Base-by-base conservation (phyloP, 2,888 invertebrate genomes). In the Xylophagus ater region DNA sequence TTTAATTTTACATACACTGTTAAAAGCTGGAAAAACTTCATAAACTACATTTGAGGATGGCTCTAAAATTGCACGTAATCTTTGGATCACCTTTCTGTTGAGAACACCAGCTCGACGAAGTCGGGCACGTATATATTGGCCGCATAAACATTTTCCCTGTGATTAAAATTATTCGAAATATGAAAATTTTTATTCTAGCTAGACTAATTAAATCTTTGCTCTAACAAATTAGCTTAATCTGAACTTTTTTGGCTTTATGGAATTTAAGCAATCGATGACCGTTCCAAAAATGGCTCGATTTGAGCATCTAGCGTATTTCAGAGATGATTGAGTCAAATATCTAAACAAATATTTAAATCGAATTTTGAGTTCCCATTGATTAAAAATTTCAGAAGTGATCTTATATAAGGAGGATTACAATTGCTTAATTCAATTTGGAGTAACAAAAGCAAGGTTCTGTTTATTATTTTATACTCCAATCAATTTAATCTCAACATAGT, bases 71-170 rank as follows among this genome's bases (percentile, higher is more conserved):
- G 74, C 74, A 40, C 76, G 65, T 52, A 79, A 66, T 46, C 79
- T 66, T 50, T 75, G 76, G 20, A 74, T 76, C 46, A 84, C 73
- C 66, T 84, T 86, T 49, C 81, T 77, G 48, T 76, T 76, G 52
- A 81, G 78, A 32, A 80, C 69, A 2, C 81, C 78, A 2, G 82
- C 80, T 34, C 86, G 72, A 47, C 83, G 75, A 48, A 85, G 67
- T 39, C 81, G 74, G 23, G 74, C 75, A 46, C 81, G 73, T 34
- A 88, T 80, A 56, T 83, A 87, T 52, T 84, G 80, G 4, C 79
- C 72, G 55, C 85, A 85, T 4, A 88, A 66, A 17, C 79, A 77
- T 42, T 79, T 76, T 36, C 83, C 83, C 73, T 64, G 46, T 13
- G 32, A 43, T 23, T 26, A 13, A 10, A 23, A n/a, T n/a, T n/a